phyloP scores from a whole-genome alignment of 2,888 invertebrate species.

The Cryptus armator region DNA sequence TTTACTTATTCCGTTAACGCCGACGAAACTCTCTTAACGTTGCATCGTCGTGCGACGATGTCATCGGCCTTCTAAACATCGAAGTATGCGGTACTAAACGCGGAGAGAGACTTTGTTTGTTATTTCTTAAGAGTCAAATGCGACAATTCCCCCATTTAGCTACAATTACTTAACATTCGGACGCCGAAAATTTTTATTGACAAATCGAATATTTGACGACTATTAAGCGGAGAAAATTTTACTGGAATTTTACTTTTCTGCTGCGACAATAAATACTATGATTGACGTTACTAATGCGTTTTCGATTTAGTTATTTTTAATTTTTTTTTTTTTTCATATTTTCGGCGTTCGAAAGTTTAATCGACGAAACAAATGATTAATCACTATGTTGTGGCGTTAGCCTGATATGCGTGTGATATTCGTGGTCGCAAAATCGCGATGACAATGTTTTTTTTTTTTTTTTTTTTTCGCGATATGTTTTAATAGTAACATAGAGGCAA shows the following conservation, averaged over 20 bases:
- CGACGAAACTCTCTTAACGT: constrained; percentile 18
- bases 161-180: constrained; percentile 9
- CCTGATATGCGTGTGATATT: constrained; percentile 83
- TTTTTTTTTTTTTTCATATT: background rate
- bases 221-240: background rate
- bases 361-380: constrained; percentile 21
- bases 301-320: background rate
- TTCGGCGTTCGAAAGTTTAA: constrained; percentile 26
- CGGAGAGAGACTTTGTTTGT: background rate
- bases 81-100: background rate
- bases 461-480: constrained; percentile 29
- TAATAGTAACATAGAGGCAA: constrained; percentile 9
- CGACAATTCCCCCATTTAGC: background rate
- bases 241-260: background rate
- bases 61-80: constrained; percentile 23
- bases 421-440: constrained; percentile 81
- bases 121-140: background rate
- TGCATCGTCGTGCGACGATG: constrained; percentile 31
- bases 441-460: constrained; percentile 69
- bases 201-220: background rate
- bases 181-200: background rate
- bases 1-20: constrained; percentile 58
- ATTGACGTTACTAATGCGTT: background rate
- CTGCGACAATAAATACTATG: background rate
- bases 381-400: constrained; percentile 69